phyloP scores from a whole-genome alignment of 1,140 invertebrate genomes.

The Brachionus sp. region DNA sequence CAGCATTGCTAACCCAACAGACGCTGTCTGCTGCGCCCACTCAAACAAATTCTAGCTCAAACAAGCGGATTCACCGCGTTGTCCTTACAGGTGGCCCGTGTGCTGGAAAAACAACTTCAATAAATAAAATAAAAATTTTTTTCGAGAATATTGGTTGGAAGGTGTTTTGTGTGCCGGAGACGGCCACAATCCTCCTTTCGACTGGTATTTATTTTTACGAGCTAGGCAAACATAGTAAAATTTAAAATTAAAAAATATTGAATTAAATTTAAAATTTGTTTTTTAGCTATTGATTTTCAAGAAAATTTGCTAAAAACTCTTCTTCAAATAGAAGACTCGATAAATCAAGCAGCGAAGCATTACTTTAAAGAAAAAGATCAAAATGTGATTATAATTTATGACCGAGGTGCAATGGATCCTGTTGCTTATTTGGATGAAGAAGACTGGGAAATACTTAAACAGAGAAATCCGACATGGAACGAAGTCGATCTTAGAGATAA shows the following conservation, averaged over 20 bases:
- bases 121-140: constrained; percentile 88
- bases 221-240: constrained; percentile 24
- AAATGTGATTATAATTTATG: constrained; percentile 95
- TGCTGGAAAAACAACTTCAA: constrained; percentile 98
- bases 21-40: neutral
- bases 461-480: constrained; percentile 77
- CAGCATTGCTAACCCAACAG: neutral
- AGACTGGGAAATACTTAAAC: constrained; percentile 85
- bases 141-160: constrained; percentile 99
- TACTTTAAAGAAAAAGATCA: constrained; percentile 62
- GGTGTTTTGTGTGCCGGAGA: constrained; percentile 97
- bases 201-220: constrained; percentile 60
- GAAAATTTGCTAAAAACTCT: constrained; percentile 93
- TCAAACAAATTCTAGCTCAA: neutral
- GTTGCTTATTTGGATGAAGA: constrained; percentile 86
- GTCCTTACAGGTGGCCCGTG: constrained; percentile 70
- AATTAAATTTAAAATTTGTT: neutral
- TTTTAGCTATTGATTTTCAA: constrained; percentile 68
- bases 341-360: constrained; percentile 80
- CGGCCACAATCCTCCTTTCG: constrained; percentile 91
- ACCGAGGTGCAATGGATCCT: constrained; percentile 94
- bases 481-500: constrained; percentile 89
- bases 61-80: neutral
- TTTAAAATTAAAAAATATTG: neutral
- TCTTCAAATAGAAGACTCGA: constrained; percentile 95